phyloP scores from a whole-genome alignment of 2,888 invertebrate species.

The Drosophila mimica region DNA sequence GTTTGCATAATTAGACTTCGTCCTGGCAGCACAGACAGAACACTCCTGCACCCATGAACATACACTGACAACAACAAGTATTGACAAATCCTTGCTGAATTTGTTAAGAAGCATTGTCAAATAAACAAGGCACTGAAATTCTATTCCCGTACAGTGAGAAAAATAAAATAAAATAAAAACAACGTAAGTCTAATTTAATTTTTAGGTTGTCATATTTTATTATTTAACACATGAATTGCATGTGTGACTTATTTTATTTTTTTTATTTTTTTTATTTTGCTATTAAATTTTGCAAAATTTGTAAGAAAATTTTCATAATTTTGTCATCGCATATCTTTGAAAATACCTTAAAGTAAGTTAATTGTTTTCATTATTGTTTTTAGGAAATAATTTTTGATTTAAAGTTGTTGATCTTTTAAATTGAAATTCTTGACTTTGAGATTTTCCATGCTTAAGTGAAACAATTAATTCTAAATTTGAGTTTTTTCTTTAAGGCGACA shows the following conservation, averaged over 20 bases:
- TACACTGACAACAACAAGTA: conserved; percentile 3
- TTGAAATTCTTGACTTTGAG: neutral
- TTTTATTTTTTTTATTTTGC: too few species aligned
- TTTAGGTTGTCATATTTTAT: neutral
- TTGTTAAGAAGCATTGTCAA: neutral
- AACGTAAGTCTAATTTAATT: neutral
- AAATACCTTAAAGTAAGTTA: neutral
- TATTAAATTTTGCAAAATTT: too few species aligned
- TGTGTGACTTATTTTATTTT: too few species aligned
- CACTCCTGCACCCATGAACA: neutral
- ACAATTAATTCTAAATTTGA: neutral
- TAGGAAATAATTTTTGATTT: neutral
- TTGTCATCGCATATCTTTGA: neutral
- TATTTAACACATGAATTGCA: neutral
- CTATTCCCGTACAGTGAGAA: too few species aligned
- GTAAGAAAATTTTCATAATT: neutral
- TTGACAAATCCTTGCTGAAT: neutral
- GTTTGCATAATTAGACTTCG: conserved; percentile 76
- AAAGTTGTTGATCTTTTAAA: too few species aligned
- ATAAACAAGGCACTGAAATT: neutral
- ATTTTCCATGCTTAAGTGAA: neutral
- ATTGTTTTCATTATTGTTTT: neutral
- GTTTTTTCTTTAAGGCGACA: neutral
- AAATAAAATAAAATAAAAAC: neutral
- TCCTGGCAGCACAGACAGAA: conserved; percentile 31